A percentile compares a stretch with the other conserved stretches of the same genome.
These are phyloP conservation scores for Apodemus sylvaticus DNA, from an alignment of 2,113 vertebrate genomes.

Conservation along the genomic window DNA sequence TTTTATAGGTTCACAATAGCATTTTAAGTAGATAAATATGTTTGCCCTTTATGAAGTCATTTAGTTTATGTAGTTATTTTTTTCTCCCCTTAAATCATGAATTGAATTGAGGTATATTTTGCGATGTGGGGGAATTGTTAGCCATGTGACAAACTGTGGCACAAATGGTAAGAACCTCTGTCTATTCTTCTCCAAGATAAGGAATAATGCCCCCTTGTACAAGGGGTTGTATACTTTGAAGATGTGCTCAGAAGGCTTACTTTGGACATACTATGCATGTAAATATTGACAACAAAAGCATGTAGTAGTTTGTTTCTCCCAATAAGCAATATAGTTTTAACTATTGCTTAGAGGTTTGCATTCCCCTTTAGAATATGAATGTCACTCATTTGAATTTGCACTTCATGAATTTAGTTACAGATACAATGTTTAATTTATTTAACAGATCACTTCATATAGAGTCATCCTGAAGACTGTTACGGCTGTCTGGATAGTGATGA, in stretches of 20 bases:
- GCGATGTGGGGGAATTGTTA: neutral
- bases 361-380: neutral
- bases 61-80: constrained; percentile 24
- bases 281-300: neutral
- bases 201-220: neutral
- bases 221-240: neutral
- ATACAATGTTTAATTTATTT: neutral
- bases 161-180: neutral
- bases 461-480: neutral
- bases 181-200: neutral
- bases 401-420: neutral
- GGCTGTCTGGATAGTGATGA: neutral
- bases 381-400: constrained; percentile 25
- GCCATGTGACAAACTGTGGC: neutral
- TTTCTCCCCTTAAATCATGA: neutral
- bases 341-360: neutral
- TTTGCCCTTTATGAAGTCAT: constrained; percentile 27
- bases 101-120: neutral
- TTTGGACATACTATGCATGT: neutral
- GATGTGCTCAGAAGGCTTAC: neutral
- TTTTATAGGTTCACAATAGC: constrained; percentile 2
- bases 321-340: neutral
- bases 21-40: constrained; percentile 40
- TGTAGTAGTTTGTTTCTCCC: neutral
- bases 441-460: neutral